Percentiles rank a stretch among this genome's conserved stretches.
These are phyloP conservation scores for Kryptopterus vitreolus DNA, from an alignment of 2,797 vertebrate genomes.

Conservation along the genomic window DNA sequence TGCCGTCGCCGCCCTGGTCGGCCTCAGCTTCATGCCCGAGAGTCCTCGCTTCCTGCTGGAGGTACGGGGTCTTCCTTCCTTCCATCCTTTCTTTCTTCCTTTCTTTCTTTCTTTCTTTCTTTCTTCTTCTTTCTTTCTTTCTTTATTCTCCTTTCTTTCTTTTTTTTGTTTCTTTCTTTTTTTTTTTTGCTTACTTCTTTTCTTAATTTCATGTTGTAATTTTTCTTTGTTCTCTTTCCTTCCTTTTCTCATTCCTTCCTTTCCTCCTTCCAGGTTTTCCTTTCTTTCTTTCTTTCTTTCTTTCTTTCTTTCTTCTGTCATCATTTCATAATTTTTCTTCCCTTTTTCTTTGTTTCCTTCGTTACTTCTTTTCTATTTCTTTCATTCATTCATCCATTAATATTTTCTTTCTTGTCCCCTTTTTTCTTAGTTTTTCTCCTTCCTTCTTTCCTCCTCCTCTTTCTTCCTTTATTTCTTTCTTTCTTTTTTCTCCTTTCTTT, in stretches of 20 bases:
- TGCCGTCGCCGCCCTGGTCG: slow-evolving; percentile 84
- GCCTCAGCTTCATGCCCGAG: slow-evolving; percentile 93
- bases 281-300: background rate
- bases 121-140: background rate
- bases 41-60: slow-evolving; percentile 93
- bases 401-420: background rate
- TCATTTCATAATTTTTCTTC: background rate
- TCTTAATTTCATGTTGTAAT: no score
- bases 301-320: background rate
- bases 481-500: background rate
- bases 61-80: slow-evolving; percentile 70
- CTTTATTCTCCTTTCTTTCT: no score
- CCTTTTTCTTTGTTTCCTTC: background rate
- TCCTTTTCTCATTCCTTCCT: no score
- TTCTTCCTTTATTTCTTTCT: background rate
- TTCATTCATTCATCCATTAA: background rate
- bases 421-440: no score
- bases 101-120: background rate
- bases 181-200: no score
- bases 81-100: background rate
- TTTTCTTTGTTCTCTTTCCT: no score
- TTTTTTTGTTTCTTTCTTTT: no score
- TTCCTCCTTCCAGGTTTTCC: no score
- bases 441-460: background rate
- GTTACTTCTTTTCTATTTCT: background rate